Conservation (phyloP, 92 coral and sea anemone genomes). For the Palythoa grandiflora region DNA sequence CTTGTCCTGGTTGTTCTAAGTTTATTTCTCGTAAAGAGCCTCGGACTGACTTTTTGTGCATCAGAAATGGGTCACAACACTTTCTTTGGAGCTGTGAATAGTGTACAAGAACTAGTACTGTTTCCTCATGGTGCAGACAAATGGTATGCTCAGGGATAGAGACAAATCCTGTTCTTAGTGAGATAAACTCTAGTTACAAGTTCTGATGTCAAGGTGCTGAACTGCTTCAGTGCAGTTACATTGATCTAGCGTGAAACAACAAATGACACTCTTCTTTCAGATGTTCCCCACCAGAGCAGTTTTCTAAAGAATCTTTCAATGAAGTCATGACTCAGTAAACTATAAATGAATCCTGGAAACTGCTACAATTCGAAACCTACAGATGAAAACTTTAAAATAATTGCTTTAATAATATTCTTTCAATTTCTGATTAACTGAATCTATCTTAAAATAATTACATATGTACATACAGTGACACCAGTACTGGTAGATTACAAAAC, state of each 20-base stretch:
- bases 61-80: constrained; percentile 44
- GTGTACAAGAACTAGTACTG: constrained; percentile 27
- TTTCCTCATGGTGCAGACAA: constrained; percentile 53
- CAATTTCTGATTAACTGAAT: not conserved
- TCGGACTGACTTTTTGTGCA: constrained; percentile 47
- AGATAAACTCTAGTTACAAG: constrained; percentile 42
- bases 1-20: constrained; percentile 42
- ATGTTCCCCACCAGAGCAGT: constrained; percentile 52
- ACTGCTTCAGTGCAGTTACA: constrained; percentile 52
- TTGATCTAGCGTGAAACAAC: constrained; percentile 40
- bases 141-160: not conserved
- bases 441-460: not conserved
- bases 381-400: not conserved
- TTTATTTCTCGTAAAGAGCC: constrained; percentile 56
- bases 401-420: not conserved
- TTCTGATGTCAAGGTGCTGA: constrained; percentile 44
- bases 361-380: not conserved
- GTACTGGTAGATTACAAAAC: not conserved
- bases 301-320: constrained; percentile 22
- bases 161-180: no score
- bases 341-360: not conserved
- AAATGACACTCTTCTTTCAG: constrained; percentile 58
- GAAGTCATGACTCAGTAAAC: constrained; percentile 27
- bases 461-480: not conserved
- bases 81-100: no score